These are phyloP conservation scores for Dryobota labecula DNA, from an alignment of 2,888 invertebrate species.

Conservation along the genomic window DNA sequence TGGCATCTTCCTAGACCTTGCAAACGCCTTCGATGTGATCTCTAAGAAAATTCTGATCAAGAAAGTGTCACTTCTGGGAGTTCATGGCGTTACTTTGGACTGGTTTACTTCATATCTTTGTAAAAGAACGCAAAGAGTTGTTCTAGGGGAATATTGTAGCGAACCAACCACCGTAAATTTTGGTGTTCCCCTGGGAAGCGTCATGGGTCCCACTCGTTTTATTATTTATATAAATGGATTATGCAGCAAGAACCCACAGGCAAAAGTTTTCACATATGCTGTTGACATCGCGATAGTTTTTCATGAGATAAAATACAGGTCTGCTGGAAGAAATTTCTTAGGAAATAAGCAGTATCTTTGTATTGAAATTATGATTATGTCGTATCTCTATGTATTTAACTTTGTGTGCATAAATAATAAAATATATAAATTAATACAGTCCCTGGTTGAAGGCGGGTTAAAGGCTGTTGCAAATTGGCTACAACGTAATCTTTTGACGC, in stretches of 20 bases:
- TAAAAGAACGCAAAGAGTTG: background rate
- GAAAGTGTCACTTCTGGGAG: background rate
- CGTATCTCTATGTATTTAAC: too few species aligned
- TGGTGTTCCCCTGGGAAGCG: background rate
- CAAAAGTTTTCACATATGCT: too few species aligned
- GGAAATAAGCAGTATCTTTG: too few species aligned
- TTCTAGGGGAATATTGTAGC: background rate
- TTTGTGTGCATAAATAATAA: too few species aligned
- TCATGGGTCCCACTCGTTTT: background rate
- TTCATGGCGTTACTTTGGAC: background rate
- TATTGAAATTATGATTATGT: too few species aligned
- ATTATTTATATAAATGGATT: background rate
- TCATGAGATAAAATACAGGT: too few species aligned
- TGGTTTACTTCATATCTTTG: background rate
- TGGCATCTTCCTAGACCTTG: slow-evolving; percentile 3
- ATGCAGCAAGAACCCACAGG: too few species aligned
- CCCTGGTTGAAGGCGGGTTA: background rate
- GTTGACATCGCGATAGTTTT: background rate
- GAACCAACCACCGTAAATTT: background rate
- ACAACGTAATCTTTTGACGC: too few species aligned
- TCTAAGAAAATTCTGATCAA: background rate
- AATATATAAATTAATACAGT: background rate
- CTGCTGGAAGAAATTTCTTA: too few species aligned
- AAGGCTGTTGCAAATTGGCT: too few species aligned
- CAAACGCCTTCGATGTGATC: background rate